Evolutionary conservation across 1,140 invertebrate genomes (phyloP).

Genomic region (Trachymyrmex septentrionalis): DNA sequence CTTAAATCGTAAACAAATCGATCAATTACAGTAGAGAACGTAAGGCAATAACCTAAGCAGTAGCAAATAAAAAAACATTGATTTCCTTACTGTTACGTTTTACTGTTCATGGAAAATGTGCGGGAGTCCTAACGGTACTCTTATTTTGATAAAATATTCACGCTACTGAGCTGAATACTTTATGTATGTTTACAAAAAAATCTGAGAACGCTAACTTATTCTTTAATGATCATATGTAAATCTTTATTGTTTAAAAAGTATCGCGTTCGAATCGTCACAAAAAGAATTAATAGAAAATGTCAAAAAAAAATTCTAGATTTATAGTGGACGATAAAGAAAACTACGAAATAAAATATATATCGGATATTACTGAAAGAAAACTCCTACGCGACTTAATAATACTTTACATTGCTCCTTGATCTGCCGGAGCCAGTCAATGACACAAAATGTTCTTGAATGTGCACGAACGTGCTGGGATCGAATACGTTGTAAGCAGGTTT

Average conservation of each 20-base stretch:
- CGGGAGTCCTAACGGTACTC: too few species aligned
- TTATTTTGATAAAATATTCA: background rate
- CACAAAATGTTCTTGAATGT: conserved; percentile 1
- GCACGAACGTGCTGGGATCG: background rate
- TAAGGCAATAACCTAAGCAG: too few species aligned
- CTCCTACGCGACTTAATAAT: background rate
- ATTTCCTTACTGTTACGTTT: too few species aligned
- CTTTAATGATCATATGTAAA: background rate
- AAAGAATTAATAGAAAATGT: background rate
- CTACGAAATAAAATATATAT: background rate
- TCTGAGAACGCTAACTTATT: background rate
- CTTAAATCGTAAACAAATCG: too few species aligned
- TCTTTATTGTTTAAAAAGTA: background rate
- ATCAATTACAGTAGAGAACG: too few species aligned
- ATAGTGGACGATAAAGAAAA: background rate
- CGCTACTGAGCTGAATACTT: background rate
- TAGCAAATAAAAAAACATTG: too few species aligned
- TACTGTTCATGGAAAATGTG: too few species aligned
- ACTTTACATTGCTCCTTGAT: background rate
- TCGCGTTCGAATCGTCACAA: too few species aligned
- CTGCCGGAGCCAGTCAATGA: background rate
- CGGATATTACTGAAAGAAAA: background rate
- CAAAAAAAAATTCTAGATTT: background rate
- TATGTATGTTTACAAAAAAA: conserved; percentile 5
- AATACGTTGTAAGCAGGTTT: background rate